Evolutionary conservation across 2,888 invertebrate species (phyloP).

Genomic region (Steinernema carpocapsae): DNA sequence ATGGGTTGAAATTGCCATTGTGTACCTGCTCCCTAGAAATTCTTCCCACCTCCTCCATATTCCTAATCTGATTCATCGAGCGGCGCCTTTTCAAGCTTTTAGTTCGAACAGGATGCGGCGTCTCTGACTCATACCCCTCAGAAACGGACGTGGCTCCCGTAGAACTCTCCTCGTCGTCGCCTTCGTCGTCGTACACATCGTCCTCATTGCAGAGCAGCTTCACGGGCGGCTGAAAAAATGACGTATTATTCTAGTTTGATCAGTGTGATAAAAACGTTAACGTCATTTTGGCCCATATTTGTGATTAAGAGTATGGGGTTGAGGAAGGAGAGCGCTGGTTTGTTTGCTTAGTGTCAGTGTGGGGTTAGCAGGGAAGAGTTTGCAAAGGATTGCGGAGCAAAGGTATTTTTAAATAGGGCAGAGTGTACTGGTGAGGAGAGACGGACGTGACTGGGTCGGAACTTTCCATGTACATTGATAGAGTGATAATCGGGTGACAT

Average conservation of each 20-base stretch:
- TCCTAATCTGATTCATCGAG: slow-evolving; percentile 46
- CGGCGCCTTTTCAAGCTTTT: slow-evolving; percentile 26
- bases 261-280: not conserved
- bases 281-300: not conserved
- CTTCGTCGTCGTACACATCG: slow-evolving; percentile 46
- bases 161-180: slow-evolving; percentile 31
- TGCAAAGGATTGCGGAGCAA: too few relatives aligned
- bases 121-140: slow-evolving; percentile 44
- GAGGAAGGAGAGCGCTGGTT: too few relatives aligned
- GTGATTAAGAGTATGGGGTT: too few relatives aligned
- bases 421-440: too few relatives aligned
- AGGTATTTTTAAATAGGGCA: too few relatives aligned
- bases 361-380: too few relatives aligned
- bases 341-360: too few relatives aligned
- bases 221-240: slow-evolving; percentile 41
- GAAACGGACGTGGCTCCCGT: slow-evolving; percentile 36
- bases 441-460: too few relatives aligned
- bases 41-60: slow-evolving; percentile 36
- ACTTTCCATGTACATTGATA: too few relatives aligned
- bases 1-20: too few relatives aligned
- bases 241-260: not conserved
- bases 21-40: slow-evolving; percentile 43
- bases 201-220: slow-evolving; percentile 52
- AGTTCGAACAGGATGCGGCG: not conserved
- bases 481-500: too few relatives aligned